Evolutionary conservation across 2,113 vertebrate genomes (phyloP).

Genomic region (Stercorarius parasiticus): DNA sequence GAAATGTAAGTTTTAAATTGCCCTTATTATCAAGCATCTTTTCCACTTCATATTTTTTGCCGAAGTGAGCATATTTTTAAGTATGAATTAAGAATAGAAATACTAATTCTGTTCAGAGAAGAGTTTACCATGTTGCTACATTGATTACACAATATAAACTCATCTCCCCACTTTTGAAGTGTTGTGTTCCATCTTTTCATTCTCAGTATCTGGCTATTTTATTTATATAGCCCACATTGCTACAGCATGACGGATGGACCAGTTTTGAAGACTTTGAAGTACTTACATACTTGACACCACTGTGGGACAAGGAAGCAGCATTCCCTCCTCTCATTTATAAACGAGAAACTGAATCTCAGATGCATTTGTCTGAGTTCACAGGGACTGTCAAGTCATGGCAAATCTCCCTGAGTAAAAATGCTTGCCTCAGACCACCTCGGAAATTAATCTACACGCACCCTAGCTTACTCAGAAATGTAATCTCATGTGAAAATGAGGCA

Average conservation of each 20-base stretch:
- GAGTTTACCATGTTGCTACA: neutral
- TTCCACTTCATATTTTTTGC: neutral
- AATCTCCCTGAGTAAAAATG: neutral
- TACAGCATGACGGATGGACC: neutral
- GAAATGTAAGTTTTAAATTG: conserved; percentile 14
- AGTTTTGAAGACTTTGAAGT: neutral
- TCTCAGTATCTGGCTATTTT: neutral
- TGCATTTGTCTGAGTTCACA: neutral
- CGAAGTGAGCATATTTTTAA: neutral
- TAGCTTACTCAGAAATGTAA: neutral
- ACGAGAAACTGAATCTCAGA: neutral
- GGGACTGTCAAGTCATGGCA: neutral
- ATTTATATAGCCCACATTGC: neutral
- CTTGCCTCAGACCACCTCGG: neutral
- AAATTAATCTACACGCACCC: neutral
- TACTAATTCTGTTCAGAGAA: neutral
- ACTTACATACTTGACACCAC: neutral
- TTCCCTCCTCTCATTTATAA: neutral
- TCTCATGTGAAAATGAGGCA: neutral
- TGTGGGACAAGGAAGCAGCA: neutral
- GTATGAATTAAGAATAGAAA: neutral
- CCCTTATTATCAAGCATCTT: neutral
- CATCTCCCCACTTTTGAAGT: neutral
- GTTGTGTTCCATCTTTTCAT: neutral
- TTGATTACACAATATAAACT: neutral